Percentiles rank a stretch among this genome's conserved stretches.
phyloP scores from a whole-genome alignment of 1,140 invertebrate genomes.

The Papilio machaon region DNA sequence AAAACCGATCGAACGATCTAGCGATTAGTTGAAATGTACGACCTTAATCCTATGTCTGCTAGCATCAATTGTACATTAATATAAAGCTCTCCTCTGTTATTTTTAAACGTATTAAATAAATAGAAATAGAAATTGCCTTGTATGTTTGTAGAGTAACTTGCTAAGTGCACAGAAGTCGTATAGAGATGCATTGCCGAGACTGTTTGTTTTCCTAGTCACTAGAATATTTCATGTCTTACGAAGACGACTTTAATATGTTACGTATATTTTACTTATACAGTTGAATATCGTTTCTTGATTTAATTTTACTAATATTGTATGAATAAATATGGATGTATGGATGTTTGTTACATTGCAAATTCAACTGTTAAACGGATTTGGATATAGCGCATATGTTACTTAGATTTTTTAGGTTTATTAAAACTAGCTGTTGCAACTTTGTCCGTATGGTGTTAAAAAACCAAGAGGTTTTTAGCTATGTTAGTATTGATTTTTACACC shows the following conservation, averaged over 20 bases:
- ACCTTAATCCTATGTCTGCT: too few relatives aligned
- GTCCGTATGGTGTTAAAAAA: too few relatives aligned
- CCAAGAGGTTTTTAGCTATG: not conserved
- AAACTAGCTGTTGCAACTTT: too few relatives aligned
- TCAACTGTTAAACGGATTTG: not conserved
- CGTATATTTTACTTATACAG: constrained; percentile 5
- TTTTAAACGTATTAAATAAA: not conserved
- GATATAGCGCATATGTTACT: not conserved
- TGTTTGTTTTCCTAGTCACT: constrained; percentile 26
- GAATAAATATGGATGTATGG: not conserved
- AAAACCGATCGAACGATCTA: too few relatives aligned
- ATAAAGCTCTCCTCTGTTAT: not conserved
- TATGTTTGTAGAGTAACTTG: constrained; percentile 1
- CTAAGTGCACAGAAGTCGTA: constrained; percentile 2
- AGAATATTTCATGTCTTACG: constrained; percentile 22
- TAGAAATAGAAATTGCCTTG: not conserved
- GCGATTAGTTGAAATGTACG: too few relatives aligned
- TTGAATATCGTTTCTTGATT: not conserved
- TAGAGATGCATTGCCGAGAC: constrained; percentile 2
- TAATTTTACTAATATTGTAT: not conserved
- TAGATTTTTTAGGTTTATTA: too few relatives aligned
- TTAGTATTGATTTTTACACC: not conserved
- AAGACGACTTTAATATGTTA: constrained; percentile 18
- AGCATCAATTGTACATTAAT: too few relatives aligned
- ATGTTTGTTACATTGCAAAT: not conserved